Conservation (phyloP, 2,113 vertebrate species). For the Silurus meridionalis region DNA sequence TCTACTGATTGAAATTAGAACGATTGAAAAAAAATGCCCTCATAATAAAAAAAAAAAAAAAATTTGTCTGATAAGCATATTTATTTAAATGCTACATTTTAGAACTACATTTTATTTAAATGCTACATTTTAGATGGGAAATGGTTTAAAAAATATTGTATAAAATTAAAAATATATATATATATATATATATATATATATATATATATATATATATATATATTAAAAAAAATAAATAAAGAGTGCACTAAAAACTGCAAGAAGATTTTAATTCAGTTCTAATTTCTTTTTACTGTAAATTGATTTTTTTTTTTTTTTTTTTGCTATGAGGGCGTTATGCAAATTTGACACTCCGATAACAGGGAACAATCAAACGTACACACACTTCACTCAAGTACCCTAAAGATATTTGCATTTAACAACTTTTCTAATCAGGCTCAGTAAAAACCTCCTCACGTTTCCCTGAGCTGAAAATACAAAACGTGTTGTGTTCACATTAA, state of each 20-base stretch:
- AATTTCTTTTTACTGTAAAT: no score
- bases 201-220: no score
- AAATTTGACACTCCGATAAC: conserved; percentile 2
- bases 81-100: not conserved
- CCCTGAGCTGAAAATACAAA: not conserved
- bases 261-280: no score
- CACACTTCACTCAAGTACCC: not conserved
- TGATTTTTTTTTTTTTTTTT: accelerated
- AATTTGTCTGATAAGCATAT: not conserved
- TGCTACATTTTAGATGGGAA: not conserved
- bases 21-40: not conserved
- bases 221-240: not conserved
- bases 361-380: not conserved
- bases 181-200: no score
- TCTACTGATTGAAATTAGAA: not conserved
- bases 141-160: not conserved
- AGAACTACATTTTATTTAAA: not conserved
- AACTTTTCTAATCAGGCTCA: not conserved
- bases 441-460: not conserved
- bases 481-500: not conserved
- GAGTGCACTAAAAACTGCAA: no score
- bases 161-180: not conserved
- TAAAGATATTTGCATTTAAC: not conserved
- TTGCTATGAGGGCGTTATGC: not conserved
- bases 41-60: not conserved